Evolutionary conservation across 2,797 vertebrate species (phyloP), one percentile per base, ranked within the genome.

Genomic region (Eospalax fontanierii): DNA sequence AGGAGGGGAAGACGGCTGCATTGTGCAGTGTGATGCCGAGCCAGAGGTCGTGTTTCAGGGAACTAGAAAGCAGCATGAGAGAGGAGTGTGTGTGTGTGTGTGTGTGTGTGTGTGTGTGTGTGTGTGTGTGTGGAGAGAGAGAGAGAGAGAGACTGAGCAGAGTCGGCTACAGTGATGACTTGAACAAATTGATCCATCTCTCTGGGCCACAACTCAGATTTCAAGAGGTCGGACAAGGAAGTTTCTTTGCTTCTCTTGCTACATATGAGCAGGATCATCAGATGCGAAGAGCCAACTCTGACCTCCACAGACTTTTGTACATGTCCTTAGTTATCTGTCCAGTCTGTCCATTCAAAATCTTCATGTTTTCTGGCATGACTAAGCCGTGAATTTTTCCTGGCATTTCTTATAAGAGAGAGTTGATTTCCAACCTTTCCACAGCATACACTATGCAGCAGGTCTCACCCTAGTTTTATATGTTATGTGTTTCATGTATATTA

Each of bases 1-100:
- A 68, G 83, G 40, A 76, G 40, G 43, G 22, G 63, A 28, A 22
- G 14, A 50, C 75, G 89, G 6, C 46, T 6, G 19, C 46, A 19
- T 22, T 61, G 94, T 80, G 66, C 54, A 22, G 19, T 7, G 22
- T 1, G 86, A 92, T 54, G 76, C 89, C 70, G 4, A 54, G 68
- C 33, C 91, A 89, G 83, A 61, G 75, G 93, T 65, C 89, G 59
- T 43, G 70, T 88, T 95, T 87, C 38, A 46, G 22, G 81, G 26
- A 88, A 92, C 63, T 1, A 92, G 57, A 95, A 96, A 89, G 63
- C 66, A 21, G 26, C 38, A 54, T 35, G 80, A n/a, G 4, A 57
- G 46, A 0, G 26, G 7, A 12, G 71, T 71, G 1, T 7, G 35
- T 40, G 6, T 50, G 35, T 6, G 30, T 40, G 18, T 74, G 71